Evolutionary conservation across 92 coral and sea anemone genomes (phyloP).

Genomic region (Micromussa lordhowensis): DNA sequence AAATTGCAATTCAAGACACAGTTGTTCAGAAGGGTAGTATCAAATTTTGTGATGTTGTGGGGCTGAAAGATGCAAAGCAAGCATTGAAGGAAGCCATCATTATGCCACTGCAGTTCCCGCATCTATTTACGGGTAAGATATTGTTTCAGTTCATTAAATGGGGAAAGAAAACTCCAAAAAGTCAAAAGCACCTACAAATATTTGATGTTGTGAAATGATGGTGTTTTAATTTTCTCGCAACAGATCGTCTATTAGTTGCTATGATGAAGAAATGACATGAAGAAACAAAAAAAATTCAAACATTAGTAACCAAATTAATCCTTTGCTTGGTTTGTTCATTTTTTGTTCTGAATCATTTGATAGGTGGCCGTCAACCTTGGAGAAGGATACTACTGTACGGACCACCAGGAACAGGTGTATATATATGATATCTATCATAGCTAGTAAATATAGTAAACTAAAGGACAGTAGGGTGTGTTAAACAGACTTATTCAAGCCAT

Average conservation of each 20-base stretch:
- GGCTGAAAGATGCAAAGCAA: conserved; percentile 85
- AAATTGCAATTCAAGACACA: conserved; percentile 95
- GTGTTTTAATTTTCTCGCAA: no score
- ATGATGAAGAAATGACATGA: no score
- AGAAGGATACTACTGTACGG: conserved; percentile 92
- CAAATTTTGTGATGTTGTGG: conserved; percentile 87
- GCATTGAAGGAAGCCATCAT: conserved; percentile 92
- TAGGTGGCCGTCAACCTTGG: conserved; percentile 97
- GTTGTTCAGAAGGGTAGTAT: conserved; percentile 74
- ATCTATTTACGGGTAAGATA: conserved; percentile 85
- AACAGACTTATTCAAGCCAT: not conserved
- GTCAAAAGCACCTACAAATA: not conserved
- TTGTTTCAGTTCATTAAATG: not conserved
- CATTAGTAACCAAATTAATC: not conserved
- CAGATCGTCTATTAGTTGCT: no score
- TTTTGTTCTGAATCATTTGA: not conserved
- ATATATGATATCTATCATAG: not conserved
- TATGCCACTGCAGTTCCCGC: conserved; percentile 95
- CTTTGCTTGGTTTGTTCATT: not conserved
- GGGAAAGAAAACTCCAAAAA: not conserved
- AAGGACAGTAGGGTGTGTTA: not conserved
- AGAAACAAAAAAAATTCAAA: not conserved
- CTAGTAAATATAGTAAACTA: not conserved
- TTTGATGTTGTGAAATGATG: no score
- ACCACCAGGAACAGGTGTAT: conserved; percentile 96